Evolutionary conservation across 2,797 vertebrate genomes (phyloP), one percentile per base, ranked within the genome.

Genomic region (Leuciscus waleckii): DNA sequence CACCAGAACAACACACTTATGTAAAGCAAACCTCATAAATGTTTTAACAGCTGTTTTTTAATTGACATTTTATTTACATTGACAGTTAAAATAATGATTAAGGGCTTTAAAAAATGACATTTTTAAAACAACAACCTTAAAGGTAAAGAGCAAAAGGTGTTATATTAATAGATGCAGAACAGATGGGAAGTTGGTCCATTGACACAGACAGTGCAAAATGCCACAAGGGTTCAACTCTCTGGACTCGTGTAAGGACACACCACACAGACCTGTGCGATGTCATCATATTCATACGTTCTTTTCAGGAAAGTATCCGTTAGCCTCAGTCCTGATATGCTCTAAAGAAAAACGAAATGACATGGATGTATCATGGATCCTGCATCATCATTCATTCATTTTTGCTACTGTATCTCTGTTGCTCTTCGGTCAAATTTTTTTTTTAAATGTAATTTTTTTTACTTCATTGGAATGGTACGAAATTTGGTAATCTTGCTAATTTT

Each of bases 261-360:
- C 84, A 99, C 98, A 86, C 97, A 99, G 90, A 99, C 98, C 91
- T 99, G 98, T 23, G 98, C 98, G 1, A 99, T 97, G 93, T 99
- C 98, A 56, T 99, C 98, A 0, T 99, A 99, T 77, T 99, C 98
- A 0, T 99, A 99, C 0, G 98, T 99, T 93, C 98, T 97, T 95
- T 99, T 99, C 94, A 99, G 93, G 93, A 99, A 99, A 0, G 97
- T 99, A 85, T 99, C 98, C 1, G 97, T 99, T 69, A 99, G 95
- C 92, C 98, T 95, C 90, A 99, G 91, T 75, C 98, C 98, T 2
- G 98, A 99, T 87, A 99, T 95, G 21, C 97, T 99, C 98, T 99
- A 90, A 88, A 91, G 10, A 88, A 82, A 80, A 29, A 58, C 73
- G 8, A 67, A 46, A 67, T 61, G 1, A 67, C 14, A 17, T 14